Evolutionary conservation across 2,888 invertebrate species (phyloP), one percentile per base, ranked within the genome.

Genomic region (Hanleya hanleyi): DNA sequence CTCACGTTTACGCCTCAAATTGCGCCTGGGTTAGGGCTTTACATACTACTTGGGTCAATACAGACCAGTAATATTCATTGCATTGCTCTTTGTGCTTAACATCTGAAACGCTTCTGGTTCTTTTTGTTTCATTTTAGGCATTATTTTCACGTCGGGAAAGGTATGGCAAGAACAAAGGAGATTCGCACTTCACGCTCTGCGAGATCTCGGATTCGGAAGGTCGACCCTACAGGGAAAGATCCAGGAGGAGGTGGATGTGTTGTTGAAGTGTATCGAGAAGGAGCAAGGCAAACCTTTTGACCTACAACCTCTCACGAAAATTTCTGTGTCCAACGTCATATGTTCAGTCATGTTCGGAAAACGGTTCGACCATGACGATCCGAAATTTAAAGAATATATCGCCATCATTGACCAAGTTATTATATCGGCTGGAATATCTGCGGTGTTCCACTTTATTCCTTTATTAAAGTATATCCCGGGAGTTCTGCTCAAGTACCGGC

Each of bases 81-180:
- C n/a, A n/a, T n/a, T n/a, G n/a, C n/a, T n/a, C n/a, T n/a, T n/a
- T n/a, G n/a, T n/a, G n/a, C n/a, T n/a, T n/a, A n/a, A n/a, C n/a
- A n/a, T n/a, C n/a, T n/a, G n/a, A n/a, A 22, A 65, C 32, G n/a
- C n/a, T 29, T 36, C n/a, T n/a, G n/a, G 18, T n/a, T n/a, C 6
- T 36, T 9, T 62, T 15, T 15, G 22, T 12, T 32, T 65, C 18
- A 18, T 49, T 71, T 22, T 71, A 81, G 81, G 77, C 38, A 57
- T 84, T 9, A 72, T 77, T 1, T 73, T 74, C 57, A 64, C 77
- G 4, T 79, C 78, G 22, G 84, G 81, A 0, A 22, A 36, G 1
- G 73, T 74, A 7, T 84, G 84, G 84, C 78, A 77, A 61, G 81
- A 81, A 65, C 84, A 84, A 26, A 67, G 84, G 32, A 70, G 73